phyloP scores from a whole-genome alignment of 37 sponge, comb jelly and placozoan species.

The Halichondria panicea region DNA sequence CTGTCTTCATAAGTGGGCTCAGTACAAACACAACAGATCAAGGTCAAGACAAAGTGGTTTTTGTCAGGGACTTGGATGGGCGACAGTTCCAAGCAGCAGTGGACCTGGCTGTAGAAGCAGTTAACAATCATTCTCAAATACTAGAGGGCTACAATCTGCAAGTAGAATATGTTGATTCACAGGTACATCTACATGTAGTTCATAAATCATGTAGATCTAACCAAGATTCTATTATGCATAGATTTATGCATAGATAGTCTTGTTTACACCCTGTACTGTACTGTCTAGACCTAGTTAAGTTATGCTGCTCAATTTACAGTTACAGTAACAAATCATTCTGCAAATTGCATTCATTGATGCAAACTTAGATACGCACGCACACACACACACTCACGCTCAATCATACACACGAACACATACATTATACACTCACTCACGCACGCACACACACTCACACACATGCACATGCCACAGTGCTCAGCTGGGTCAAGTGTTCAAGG shows the following conservation, averaged over 20 bases:
- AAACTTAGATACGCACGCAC: no score
- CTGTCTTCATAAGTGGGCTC: slow-evolving; percentile 34
- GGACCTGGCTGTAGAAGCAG: slow-evolving; percentile 26
- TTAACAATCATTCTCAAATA: slow-evolving; percentile 38
- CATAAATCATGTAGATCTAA: not conserved
- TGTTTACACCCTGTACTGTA: not conserved
- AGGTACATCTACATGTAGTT: not conserved
- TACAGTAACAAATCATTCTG: not conserved
- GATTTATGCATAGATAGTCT: not conserved
- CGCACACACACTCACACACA: slow-evolving; percentile 20
- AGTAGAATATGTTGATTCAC: not conserved
- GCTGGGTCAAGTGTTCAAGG: slow-evolving; percentile 52
- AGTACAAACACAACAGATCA: not conserved
- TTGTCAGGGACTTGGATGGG: slow-evolving; percentile 1
- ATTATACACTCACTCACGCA: slow-evolving; percentile 44
- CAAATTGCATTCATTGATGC: not conserved
- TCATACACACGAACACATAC: slow-evolving; percentile 45
- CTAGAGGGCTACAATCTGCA: slow-evolving; percentile 28
- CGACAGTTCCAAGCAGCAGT: slow-evolving; percentile 30
- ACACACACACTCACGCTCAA: no score
- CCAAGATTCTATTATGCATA: no score
- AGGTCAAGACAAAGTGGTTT: no score
- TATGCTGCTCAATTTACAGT: not conserved
- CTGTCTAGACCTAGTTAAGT: not conserved
- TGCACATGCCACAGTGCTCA: slow-evolving; percentile 13